phyloP scores from a whole-genome alignment of 2,888 invertebrate species.

The Eulithis testata region DNA sequence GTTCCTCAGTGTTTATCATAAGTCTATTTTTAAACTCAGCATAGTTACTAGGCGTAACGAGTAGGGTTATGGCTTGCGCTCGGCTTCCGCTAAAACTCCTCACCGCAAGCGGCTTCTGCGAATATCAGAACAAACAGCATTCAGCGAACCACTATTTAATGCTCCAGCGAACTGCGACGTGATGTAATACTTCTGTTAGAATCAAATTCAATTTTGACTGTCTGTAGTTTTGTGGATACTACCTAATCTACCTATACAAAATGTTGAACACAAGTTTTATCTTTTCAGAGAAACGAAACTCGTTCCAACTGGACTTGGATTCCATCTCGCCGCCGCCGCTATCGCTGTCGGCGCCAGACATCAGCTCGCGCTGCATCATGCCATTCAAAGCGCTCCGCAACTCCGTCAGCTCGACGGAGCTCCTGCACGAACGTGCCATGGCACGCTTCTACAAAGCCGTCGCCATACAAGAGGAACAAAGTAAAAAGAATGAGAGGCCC shows the following conservation, averaged over 20 bases:
- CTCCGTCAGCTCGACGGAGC: conserved; percentile 92
- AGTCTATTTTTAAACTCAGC: conserved; percentile 59
- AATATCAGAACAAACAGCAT: conserved; percentile 38
- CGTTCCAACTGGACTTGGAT: conserved; percentile 87
- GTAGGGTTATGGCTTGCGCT: conserved; percentile 35
- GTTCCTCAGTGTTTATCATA: conserved; percentile 28
- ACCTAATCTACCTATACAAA: no score
- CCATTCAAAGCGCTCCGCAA: conserved; percentile 87
- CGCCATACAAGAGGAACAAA: conserved; percentile 89
- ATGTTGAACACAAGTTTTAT: not conserved
- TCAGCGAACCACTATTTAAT: conserved; percentile 46
- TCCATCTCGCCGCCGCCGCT: conserved; percentile 90
- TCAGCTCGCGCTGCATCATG: conserved; percentile 81
- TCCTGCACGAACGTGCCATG: conserved; percentile 93
- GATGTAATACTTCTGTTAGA: conserved; percentile 7
- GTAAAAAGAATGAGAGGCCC: conserved; percentile 55
- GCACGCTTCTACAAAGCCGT: conserved; percentile 92
- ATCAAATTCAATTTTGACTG: not conserved
- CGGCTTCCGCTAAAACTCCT: conserved; percentile 17
- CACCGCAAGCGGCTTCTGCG: conserved; percentile 32
- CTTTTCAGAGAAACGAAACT: conserved; percentile 79
- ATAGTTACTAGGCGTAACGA: conserved; percentile 44
- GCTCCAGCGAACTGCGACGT: conserved; percentile 23
- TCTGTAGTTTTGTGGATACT: not conserved
- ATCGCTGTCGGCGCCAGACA: conserved; percentile 92